Evolutionary conservation across 2,888 invertebrate species (phyloP).

Genomic region (Hirtodrosophila confusa): DNA sequence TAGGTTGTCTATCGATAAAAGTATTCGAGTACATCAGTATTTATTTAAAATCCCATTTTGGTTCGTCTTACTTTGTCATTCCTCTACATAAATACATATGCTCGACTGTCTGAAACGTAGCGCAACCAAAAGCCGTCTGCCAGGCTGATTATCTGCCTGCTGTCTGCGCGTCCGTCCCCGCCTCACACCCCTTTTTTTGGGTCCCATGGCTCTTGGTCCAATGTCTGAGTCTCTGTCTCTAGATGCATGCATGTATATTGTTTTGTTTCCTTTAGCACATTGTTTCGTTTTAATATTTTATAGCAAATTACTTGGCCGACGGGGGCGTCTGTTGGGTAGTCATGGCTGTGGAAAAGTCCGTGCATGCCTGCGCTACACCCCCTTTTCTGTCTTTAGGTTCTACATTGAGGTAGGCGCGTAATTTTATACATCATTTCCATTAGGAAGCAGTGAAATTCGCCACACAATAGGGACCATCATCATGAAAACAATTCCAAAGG

Average conservation of each 20-base stretch:
- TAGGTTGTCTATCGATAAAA: no score
- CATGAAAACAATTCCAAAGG: slow-evolving; percentile 33
- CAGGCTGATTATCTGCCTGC: slow-evolving; percentile 55
- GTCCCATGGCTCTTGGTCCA: slow-evolving; percentile 1
- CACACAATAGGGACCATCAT: slow-evolving; percentile 26
- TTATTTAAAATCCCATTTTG: no score
- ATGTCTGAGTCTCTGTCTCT: slow-evolving; percentile 34
- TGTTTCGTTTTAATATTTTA: slow-evolving; percentile 75
- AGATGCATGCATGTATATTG: slow-evolving; percentile 46
- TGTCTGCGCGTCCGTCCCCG: slow-evolving; percentile 11
- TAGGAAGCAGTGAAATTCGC: slow-evolving; percentile 60
- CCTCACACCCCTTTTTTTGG: background rate
- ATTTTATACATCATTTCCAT: slow-evolving; percentile 70
- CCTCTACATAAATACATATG: slow-evolving; percentile 12
- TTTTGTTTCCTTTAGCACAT: slow-evolving; percentile 71
- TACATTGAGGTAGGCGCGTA: slow-evolving; percentile 65
- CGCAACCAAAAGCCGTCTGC: slow-evolving; percentile 56
- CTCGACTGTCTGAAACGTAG: slow-evolving; percentile 39
- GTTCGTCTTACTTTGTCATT: no score
- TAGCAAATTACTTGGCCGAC: slow-evolving; percentile 58
- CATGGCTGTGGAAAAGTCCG: slow-evolving; percentile 11
- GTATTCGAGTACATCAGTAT: no score
- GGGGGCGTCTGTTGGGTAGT: slow-evolving; percentile 19
- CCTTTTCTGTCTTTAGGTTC: slow-evolving; percentile 12
- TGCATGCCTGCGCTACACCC: background rate